Evolutionary conservation across 1,140 invertebrate genomes (phyloP).

Genomic region (Drosophila saltans): DNA sequence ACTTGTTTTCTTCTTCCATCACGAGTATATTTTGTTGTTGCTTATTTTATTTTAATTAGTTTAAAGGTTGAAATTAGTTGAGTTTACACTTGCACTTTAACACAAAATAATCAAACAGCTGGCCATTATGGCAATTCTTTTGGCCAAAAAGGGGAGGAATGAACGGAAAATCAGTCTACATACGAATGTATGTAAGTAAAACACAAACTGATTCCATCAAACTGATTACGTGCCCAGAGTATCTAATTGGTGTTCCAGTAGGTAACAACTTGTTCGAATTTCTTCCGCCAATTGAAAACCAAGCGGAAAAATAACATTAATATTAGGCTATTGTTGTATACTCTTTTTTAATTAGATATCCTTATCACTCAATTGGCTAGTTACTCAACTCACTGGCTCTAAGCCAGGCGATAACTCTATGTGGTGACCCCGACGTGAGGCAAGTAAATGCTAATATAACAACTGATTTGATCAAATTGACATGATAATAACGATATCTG

Average conservation of each 20-base stretch:
- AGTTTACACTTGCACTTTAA: conserved; percentile 6
- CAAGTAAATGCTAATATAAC: too few species aligned
- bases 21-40: not conserved
- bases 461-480: too few species aligned
- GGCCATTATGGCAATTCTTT: conserved; percentile 9
- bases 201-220: conserved; percentile 1
- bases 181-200: not conserved
- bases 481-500: too few species aligned
- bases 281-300: conserved; percentile 10
- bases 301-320: not conserved
- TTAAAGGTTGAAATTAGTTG: conserved; percentile 13
- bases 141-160: not conserved
- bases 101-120: not conserved
- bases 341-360: too few species aligned
- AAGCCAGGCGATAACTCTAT: too few species aligned
- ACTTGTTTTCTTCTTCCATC: conserved; percentile 10
- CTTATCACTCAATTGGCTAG: too few species aligned
- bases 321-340: too few species aligned
- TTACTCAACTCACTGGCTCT: too few species aligned
- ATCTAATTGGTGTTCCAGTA: conserved; percentile 8
- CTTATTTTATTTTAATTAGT: conserved; percentile 18
- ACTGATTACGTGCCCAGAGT: conserved; percentile 14
- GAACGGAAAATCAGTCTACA: conserved; percentile 6
- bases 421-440: too few species aligned
- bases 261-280: conserved; percentile 2